Base-by-base conservation (phyloP, 2,797 vertebrate genomes). In the Pseudochirops cupreus region DNA sequence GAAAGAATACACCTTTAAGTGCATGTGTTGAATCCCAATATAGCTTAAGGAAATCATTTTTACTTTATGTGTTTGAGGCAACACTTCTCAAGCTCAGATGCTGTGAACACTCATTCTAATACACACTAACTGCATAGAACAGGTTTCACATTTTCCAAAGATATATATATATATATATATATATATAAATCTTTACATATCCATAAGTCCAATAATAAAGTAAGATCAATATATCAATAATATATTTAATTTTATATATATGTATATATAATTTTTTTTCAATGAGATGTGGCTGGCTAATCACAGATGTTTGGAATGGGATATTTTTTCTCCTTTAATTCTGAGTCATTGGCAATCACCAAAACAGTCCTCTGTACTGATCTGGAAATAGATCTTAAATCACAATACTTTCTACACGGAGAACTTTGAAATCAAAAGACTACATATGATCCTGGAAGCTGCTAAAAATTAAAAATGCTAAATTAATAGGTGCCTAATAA, bases 391-490 rank as follows among this genome's bases (percentile, higher is more conserved):
- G 0, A 67, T 93, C 28, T 56, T 55, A 89, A 56, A 50, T 62
- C 24, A 56, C 18, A 82, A 33, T 92, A 29, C 39, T 93, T 96
- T 53, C 91, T 91, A 97, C 5, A 62, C 29, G 14, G 46, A 97
- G 93, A 39, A 95, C 94, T 94, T 91, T 95, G n/a, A 62, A 96
- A 92, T 92, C 12, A 54, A 97, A 97, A 90, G 95, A 91, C 93
- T 95, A 6, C 10, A 26, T 58, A 18, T 33, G 96, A 91, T 55
- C 59, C 53, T 53, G 89, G 94, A 95, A 28, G 53, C 7, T n/a
- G 52, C 74, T 4, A 91, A 57, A 96, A 95, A 74, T 39, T 6
- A 5, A 95, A 94, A 93, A 29, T 58, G 55, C 67, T 55, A 95
- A 62, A 94, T 57, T 97, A 93, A 91, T 9, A 92, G 74, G 33